Conservation (phyloP, 1,140 invertebrate genomes). For the Bicyclus anynana region DNA sequence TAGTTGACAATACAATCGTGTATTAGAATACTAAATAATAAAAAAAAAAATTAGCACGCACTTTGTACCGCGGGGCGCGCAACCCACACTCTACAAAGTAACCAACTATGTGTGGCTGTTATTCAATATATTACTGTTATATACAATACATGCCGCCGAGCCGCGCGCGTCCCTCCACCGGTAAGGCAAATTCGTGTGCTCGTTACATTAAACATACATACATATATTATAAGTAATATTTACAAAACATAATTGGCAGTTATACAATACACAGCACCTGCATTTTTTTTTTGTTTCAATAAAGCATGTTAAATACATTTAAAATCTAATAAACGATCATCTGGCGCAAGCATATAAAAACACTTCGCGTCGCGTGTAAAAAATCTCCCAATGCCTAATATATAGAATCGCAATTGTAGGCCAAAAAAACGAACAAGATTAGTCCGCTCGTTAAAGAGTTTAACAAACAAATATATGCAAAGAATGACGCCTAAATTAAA, state of each 20-base stretch:
- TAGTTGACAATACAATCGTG: constrained; percentile 65
- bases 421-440: constrained; percentile 54
- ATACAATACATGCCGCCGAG: constrained; percentile 64
- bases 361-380: constrained; percentile 37
- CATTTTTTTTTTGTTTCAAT: constrained; percentile 51
- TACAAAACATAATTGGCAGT: constrained; percentile 68
- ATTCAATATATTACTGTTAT: constrained; percentile 66
- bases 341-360: constrained; percentile 45
- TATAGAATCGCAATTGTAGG: constrained; percentile 56
- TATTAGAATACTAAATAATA: constrained; percentile 66
- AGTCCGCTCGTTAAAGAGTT: constrained; percentile 47
- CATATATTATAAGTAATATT: constrained; percentile 60
- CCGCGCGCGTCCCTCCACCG: constrained; percentile 41
- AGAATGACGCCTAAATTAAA: constrained; percentile 71
- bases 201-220: constrained; percentile 49
- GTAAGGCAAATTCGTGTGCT: constrained; percentile 55
- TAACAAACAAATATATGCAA: constrained; percentile 41
- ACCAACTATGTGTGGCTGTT: constrained; percentile 62
- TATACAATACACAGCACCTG: constrained; percentile 57
- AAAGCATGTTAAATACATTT: constrained; percentile 51
- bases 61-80: constrained; percentile 39
- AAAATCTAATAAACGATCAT: constrained; percentile 40
- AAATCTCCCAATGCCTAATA: constrained; percentile 40
- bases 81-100: constrained; percentile 63
- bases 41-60: constrained; percentile 56